Base-by-base conservation (phyloP, 2,113 vertebrate genomes). In the Smithornis capensis region DNA sequence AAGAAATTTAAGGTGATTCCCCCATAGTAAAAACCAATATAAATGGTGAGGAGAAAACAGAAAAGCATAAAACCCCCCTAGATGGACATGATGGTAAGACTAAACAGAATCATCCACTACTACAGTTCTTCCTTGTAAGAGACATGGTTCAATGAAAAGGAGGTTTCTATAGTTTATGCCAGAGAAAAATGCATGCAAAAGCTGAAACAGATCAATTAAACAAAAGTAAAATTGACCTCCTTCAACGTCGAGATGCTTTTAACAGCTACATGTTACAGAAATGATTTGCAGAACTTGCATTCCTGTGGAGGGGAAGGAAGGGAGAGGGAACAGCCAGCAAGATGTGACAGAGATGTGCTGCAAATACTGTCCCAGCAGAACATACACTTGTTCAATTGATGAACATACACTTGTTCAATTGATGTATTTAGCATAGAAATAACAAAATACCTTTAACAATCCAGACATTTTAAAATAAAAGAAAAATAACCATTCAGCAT, bases 171-270 rank as follows among this genome's bases (percentile, higher is more conserved):
- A 86, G 44, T 38, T 87, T 22, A 83, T 17, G 37, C 28, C 50
- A 52, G 24, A 70, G 59, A 90, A 87, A 94, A 93, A 83, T 2
- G 4, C 27, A n/a, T 17, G 52, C 38, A 91, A 74, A 77, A 87
- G 79, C 49, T 81, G 76, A 76, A 97, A 89, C 19, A 56, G 85
- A 84, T 60, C 35, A 69, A 52, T 56, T 15, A 71, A 80, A 64
- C 23, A 74, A 47, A 92, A 81, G 45, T 62, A 81, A 84, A 85
- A 42, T 4, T 4, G 3, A 45, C 33, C 25, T 79, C 25, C 71
- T 67, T 57, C 56, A 75, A 40, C 7, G 11, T 82, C 45, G 44
- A 50, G 33, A 44, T 50, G 21, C 37, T 64, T 65, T 77, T 59
- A 89, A 42, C n/a, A 82, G 37, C 31, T 73, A 68, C n/a, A n/a